Percentiles rank a stretch among this genome's conserved stretches.
These are phyloP conservation scores for Diplazon laetatorius DNA, from an alignment of 2,888 invertebrate genomes.

Conservation along the genomic window DNA sequence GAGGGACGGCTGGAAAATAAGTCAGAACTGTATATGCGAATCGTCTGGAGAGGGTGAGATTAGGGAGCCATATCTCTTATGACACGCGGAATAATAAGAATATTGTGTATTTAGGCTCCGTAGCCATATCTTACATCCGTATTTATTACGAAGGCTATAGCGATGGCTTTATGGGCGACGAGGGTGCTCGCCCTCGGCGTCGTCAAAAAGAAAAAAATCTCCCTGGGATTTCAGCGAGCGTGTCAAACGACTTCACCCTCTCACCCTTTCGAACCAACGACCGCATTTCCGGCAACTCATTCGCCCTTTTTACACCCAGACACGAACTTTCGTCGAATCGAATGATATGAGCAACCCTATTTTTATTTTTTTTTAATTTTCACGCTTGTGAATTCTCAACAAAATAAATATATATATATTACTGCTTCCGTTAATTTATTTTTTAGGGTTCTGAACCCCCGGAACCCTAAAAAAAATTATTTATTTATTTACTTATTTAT, in stretches of 20 bases:
- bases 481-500: no score
- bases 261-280: constrained; percentile 22
- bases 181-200: not conserved
- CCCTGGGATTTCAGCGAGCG: constrained; percentile 25
- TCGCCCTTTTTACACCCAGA: not conserved
- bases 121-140: constrained; percentile 63
- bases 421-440: no score
- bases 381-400: not conserved
- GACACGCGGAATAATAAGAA: constrained; percentile 74
- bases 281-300: constrained; percentile 17
- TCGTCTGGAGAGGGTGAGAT: constrained; percentile 59
- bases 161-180: constrained; percentile 45
- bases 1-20: constrained; percentile 44
- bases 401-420: no score
- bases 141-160: constrained; percentile 72
- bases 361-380: not conserved
- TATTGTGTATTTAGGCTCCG: constrained; percentile 70
- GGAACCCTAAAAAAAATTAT: not conserved
- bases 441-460: no score
- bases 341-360: constrained; percentile 17
- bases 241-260: constrained; percentile 24
- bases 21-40: constrained; percentile 46
- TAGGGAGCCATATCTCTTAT: constrained; percentile 55
- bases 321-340: constrained; percentile 26
- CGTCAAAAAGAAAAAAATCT: constrained; percentile 30